Evolutionary conservation across 2,113 vertebrate species (phyloP).

Genomic region (Tychaedon coryphoeus): DNA sequence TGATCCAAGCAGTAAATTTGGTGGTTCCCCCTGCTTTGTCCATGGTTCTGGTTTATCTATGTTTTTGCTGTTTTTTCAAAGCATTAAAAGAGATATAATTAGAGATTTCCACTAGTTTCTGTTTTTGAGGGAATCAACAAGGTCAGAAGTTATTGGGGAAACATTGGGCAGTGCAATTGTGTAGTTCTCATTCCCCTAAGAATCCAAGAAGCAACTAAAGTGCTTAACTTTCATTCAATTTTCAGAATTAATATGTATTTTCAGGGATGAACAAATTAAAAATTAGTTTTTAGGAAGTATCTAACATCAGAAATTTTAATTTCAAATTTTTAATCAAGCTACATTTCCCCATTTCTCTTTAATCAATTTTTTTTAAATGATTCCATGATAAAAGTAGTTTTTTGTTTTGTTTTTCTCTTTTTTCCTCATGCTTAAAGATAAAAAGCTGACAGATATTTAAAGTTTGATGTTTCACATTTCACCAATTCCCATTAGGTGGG

Average conservation of each 20-base stretch:
- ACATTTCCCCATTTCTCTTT: not conserved
- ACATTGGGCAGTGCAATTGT: not conserved
- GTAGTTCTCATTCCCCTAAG: not conserved
- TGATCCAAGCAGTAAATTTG: not conserved
- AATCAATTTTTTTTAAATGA: not conserved
- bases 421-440: not conserved
- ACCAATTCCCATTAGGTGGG: not conserved
- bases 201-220: rapidly evolving
- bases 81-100: not conserved
- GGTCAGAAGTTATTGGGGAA: not conserved
- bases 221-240: not conserved
- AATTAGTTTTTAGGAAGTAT: not conserved
- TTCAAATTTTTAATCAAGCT: not conserved
- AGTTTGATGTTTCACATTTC: not conserved
- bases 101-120: not conserved
- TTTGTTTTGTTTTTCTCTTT: too few species aligned
- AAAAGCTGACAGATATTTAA: not conserved
- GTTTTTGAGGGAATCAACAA: not conserved
- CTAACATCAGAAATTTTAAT: not conserved
- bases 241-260: not conserved
- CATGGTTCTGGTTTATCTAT: not conserved
- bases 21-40: not conserved
- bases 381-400: not conserved
- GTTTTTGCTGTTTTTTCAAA: not conserved
- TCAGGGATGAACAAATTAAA: not conserved